Evolutionary conservation across 2,888 invertebrate species (phyloP).

Genomic region (Adineta ricciae): DNA sequence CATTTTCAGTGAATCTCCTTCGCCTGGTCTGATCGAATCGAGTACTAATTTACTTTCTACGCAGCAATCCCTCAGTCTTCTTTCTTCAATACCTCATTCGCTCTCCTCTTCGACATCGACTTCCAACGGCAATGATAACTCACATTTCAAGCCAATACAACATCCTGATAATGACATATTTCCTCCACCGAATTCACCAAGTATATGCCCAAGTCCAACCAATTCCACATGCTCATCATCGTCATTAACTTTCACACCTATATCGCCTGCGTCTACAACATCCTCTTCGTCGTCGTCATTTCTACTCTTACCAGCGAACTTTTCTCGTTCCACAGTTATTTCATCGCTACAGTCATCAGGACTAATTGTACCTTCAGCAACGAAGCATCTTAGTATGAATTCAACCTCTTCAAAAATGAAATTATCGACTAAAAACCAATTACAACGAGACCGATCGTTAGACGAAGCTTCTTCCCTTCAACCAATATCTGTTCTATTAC

Average conservation of each 20-base stretch:
- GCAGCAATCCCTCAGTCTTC: background rate
- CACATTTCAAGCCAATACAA: background rate
- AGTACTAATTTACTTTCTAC: background rate
- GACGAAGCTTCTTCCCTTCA: background rate
- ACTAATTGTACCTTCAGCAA: background rate
- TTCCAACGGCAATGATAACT: background rate
- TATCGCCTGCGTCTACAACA: slow-evolving; percentile 8
- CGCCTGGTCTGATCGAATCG: background rate
- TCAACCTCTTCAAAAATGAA: background rate
- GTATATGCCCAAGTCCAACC: background rate
- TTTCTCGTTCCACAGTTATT: background rate
- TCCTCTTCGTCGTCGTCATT: background rate
- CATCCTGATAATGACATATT: background rate
- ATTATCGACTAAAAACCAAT: background rate
- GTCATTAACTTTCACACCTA: background rate
- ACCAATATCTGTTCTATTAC: background rate
- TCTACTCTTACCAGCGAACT: slow-evolving; percentile 5
- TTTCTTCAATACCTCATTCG: background rate
- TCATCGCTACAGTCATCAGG: background rate
- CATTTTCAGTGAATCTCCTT: background rate
- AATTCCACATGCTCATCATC: background rate
- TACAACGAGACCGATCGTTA: slow-evolving; percentile 1
- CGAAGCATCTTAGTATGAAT: background rate
- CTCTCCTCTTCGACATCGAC: background rate
- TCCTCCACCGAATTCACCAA: background rate